A percentile compares a stretch with the other conserved stretches of the same genome.
These are phyloP conservation scores for Chesias legatella DNA, from an alignment of 2,888 invertebrate species.

Conservation along the genomic window DNA sequence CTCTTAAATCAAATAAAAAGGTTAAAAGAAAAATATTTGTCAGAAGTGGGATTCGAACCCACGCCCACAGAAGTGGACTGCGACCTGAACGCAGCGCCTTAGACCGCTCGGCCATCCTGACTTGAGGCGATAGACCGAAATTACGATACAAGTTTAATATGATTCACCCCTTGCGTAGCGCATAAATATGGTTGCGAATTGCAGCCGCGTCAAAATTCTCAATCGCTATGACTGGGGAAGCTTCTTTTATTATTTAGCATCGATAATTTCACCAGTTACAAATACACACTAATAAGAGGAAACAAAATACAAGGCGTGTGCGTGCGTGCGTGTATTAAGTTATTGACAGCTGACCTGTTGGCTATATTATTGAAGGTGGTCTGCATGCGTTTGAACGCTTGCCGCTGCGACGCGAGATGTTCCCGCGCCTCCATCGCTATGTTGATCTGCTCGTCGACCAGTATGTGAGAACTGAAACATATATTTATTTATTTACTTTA, in stretches of 20 bases:
- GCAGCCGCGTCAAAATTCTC: no score
- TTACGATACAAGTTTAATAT: no score
- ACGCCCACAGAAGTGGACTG: slow-evolving; percentile 23
- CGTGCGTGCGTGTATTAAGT: no score
- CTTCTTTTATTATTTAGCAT: no score
- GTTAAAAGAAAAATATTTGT: slow-evolving; percentile 6
- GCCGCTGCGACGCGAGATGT: slow-evolving; percentile 92
- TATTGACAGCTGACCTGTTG: slow-evolving; percentile 79
- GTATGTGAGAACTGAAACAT: slow-evolving; percentile 88
- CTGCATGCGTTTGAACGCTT: slow-evolving; percentile 93
- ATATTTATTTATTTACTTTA: no score
- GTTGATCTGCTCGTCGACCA: slow-evolving; percentile 97
- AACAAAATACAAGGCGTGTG: no score
- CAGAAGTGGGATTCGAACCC: slow-evolving; percentile 24
- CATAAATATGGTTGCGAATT: no score
- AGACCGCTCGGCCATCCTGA: slow-evolving; percentile 24
- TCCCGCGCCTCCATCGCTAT: slow-evolving; percentile 99
- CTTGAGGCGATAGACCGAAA: not conserved
- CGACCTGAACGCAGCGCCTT: slow-evolving; percentile 23
- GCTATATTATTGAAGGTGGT: slow-evolving; percentile 96
- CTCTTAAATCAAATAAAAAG: not conserved
- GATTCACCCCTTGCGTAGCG: no score
- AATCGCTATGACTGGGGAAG: no score
- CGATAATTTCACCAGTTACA: no score
- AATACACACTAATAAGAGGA: no score